These are phyloP conservation scores for Mus spicilegus DNA, from an alignment of 2,113 vertebrate species.

Conservation along the genomic window DNA sequence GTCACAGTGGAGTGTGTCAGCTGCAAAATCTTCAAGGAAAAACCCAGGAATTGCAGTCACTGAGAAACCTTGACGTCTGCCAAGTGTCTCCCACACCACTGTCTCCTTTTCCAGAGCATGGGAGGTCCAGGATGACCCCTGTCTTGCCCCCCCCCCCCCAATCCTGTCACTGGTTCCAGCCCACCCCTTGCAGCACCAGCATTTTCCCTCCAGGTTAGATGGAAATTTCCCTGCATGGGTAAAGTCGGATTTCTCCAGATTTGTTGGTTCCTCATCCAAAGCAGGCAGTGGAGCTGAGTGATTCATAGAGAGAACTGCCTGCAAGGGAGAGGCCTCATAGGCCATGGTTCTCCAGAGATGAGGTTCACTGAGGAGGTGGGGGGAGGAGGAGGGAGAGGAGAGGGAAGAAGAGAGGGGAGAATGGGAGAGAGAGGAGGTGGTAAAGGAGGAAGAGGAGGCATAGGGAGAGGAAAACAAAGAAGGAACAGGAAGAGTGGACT, in stretches of 20 bases:
- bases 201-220: slow-evolving; percentile 76
- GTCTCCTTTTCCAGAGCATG: not conserved
- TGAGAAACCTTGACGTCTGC: not conserved
- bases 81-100: not conserved
- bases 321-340: slow-evolving; percentile 82
- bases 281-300: slow-evolving; percentile 79
- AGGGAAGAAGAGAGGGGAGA: not conserved
- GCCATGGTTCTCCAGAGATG: slow-evolving; percentile 61
- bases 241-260: slow-evolving; percentile 81
- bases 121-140: not conserved
- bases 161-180: not conserved
- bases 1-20: not conserved
- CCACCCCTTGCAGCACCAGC: slow-evolving; percentile 68
- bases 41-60: not conserved
- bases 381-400: not conserved
- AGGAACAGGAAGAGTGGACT: not conserved
- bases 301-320: slow-evolving; percentile 84
- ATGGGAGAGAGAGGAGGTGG: not conserved
- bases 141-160: not conserved
- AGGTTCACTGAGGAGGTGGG: not conserved
- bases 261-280: slow-evolving; percentile 85
- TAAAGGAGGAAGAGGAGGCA: slow-evolving; percentile 21
- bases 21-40: not conserved
- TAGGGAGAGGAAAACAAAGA: not conserved
- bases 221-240: slow-evolving; percentile 75